Evolutionary conservation across 2,888 invertebrate genomes (phyloP), one percentile per base, ranked within the genome.

Genomic region (Ophion obscuratus): DNA sequence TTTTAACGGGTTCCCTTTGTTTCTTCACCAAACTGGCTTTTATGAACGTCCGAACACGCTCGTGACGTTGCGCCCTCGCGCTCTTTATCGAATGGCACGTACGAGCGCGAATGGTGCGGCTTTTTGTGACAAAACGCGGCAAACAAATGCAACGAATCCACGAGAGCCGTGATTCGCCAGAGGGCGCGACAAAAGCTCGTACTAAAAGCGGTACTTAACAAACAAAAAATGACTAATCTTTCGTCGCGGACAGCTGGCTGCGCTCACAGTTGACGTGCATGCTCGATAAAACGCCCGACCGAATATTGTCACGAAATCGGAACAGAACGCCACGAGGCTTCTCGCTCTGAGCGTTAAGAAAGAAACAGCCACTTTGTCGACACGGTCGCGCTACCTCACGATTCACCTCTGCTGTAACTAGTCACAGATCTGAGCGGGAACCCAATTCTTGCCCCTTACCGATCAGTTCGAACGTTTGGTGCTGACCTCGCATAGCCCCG

Each of bases 361-460:
- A 68, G 68, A 78, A 67, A 61, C 11, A 7, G 40, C 61, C 59
- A 70, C 59, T 68, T 27, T 3, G 61, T 61, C 66, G 77, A 67
- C 67, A 44, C 61, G 59, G 44, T 68, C 78, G 68, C 78, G 24
- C 61, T 78, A 59, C 59, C 68, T 78, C 78, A 61, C 78, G 68
- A 78, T 70, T 78, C 70, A 78, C 68, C 68, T 68, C 78, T 70
- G 75, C 27, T 47, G 47, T 27, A 57, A 77, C 78, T 70, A 70
- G 68, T 78, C 68, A 62, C 47, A 20, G 79, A 57, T 47, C 47
- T 40, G 61, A 71, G 31, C 36, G 62, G 61, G 53, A 71, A 61
- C 70, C 79, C 64, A 71, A 66, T 79, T 62, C 31, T 70, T 53
- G n/a, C 66, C 53, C 66, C 66, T 36, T 20, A 57, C 76, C 76